Base-by-base conservation (phyloP, 2,888 invertebrate genomes). In the Drosophila nr. medialis region DNA sequence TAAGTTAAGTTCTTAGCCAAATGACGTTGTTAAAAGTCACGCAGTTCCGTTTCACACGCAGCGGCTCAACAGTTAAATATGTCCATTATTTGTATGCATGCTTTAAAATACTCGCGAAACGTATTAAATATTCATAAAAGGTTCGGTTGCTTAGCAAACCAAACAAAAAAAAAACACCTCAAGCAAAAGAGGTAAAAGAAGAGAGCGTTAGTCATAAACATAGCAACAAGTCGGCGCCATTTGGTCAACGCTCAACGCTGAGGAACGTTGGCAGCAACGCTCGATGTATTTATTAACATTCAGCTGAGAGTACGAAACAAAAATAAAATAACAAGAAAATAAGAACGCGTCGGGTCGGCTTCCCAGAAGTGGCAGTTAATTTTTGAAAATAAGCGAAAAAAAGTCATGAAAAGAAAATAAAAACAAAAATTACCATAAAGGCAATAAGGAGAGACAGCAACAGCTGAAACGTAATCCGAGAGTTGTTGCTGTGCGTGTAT, bases 291-390 rank as follows among this genome's bases (percentile, higher is more conserved):
- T 85, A 83, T 85, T 89, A 87, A 75, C 82, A 80, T 82, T 89
- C 86, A 71, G 71, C 60, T 56, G 69, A 83, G 81, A 77, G 73
- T 67, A 34, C 29, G 61, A 38, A 48, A 54, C 54, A 53, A 45
- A 10, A 54, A 60, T n/a, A 38, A 68, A 40, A 36, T 3, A 4
- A 54, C 15, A 64, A 30, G 42, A 42, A 40, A 40, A 64, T 15
- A 66, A 45, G 18, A 64, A 68, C 70, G 75, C 76, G 73, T 72
- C 49, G 56, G 38, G 58, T 69, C 51, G 58, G 75, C 72, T 83
- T 88, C 89, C 80, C 72, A 90, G 87, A 88, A 88, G 82, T 90
- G 89, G 88, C 90, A 74, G 87, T 87, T 90, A 86, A 86, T 74
- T 89, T 89, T 89, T 66, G 54, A 81, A 88, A 86, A 83, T 61